A percentile compares a stretch with the other conserved stretches of the same genome.
These are phyloP conservation scores for Cephonodes hylas DNA, from an alignment of 2,888 invertebrate genomes.

Conservation along the genomic window DNA sequence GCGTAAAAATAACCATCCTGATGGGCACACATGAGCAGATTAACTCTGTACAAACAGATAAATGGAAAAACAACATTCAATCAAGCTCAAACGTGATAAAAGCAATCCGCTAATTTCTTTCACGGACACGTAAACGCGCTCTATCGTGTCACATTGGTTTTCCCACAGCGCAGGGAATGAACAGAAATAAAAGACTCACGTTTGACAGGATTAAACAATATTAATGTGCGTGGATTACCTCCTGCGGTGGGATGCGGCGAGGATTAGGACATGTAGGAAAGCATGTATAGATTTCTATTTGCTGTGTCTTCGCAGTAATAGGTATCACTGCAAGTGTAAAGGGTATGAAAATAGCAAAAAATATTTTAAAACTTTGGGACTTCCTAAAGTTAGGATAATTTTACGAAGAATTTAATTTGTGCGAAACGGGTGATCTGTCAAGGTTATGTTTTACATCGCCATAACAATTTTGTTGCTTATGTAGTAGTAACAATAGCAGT, in stretches of 20 bases:
- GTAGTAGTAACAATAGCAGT: too few species aligned
- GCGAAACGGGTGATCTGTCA: too few species aligned
- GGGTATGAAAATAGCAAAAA: too few species aligned
- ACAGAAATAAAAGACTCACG: slow-evolving; percentile 2
- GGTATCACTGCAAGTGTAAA: too few species aligned
- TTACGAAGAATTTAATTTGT: too few species aligned
- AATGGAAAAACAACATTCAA: slow-evolving; percentile 27
- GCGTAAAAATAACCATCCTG: not conserved
- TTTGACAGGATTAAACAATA: not conserved
- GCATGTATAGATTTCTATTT: too few species aligned
- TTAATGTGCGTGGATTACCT: not conserved
- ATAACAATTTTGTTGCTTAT: too few species aligned
- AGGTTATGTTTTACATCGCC: too few species aligned
- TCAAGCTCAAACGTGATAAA: slow-evolving; percentile 22
- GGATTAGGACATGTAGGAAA: not conserved
- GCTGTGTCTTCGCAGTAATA: too few species aligned
- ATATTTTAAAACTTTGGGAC: too few species aligned
- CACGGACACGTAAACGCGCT: slow-evolving; percentile 24
- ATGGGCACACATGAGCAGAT: not conserved
- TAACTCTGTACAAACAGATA: slow-evolving; percentile 19
- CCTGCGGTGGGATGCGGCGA: not conserved
- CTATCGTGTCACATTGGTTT: slow-evolving; percentile 19
- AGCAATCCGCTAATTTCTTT: slow-evolving; percentile 32
- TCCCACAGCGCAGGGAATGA: not conserved
- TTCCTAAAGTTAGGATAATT: too few species aligned